Evolutionary conservation across 2,113 vertebrate species (phyloP), one percentile per base, ranked within the genome.

Genomic region (Apistogramma diplotaenia): DNA sequence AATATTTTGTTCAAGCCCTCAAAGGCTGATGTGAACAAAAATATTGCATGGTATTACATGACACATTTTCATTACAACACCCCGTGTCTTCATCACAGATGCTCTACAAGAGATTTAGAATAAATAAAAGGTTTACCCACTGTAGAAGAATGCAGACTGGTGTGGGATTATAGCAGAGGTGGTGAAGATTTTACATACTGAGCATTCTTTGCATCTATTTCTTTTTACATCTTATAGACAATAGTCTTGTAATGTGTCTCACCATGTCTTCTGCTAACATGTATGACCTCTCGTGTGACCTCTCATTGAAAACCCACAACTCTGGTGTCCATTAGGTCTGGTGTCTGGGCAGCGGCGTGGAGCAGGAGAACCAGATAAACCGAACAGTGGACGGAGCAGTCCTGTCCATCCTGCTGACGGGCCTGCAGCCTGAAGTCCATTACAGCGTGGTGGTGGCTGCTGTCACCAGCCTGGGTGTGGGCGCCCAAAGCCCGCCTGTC

Each of bases 401-500:
- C 40, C 93, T 95, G 89, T 96, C 96, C 0, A 94, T 93, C 0
- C 91, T 96, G 81, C 71, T 99, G 78, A 93, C n/a, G 4, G 97
- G 96, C 1, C 91, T 99, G 72, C 88, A 95, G 57, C 96, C 97
- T 0, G 96, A 96, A 0, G 87, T 96, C 61, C 93, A 90, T 62
- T 99, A 99, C 92, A 93, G 18, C 0, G 94, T 96, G 0, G 91
- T 90, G 76, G 97, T 99, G 3, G 97, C 97, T 0, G 98, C 98
- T 0, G 95, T 96, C 88, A 99, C 97, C 25, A 90, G 94, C 0
- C 95, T 96, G 0, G 98, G 98, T 2, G 94, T 97, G 74, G 98
- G 98, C 0, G 85, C 95, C 59, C 93, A 86, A 43, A 98, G 97
- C 1, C 84, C 88, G 10, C 96, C 97, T 0, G 89, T 98, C 82